Evolutionary conservation across 1,140 invertebrate genomes (phyloP).

Genomic region (Gonioctena quinquepunctata): DNA sequence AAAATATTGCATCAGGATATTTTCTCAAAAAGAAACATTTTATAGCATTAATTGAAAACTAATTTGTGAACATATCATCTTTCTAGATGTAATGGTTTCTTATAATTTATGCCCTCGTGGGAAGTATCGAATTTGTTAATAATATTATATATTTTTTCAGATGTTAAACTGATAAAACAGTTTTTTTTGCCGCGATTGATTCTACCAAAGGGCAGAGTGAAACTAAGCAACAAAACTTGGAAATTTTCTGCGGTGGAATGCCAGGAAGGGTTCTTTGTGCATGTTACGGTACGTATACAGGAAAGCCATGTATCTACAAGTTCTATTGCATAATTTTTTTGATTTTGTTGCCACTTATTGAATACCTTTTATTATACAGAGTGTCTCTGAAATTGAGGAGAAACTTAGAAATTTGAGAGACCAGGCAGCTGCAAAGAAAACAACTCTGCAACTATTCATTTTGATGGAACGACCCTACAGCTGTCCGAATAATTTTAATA

Average conservation of each 20-base stretch:
- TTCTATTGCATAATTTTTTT: too few relatives aligned
- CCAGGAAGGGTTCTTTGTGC: neutral
- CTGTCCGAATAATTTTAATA: neutral
- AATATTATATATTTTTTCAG: neutral
- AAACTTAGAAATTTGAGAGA: constrained; percentile 5
- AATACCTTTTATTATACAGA: too few relatives aligned
- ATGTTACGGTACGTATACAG: neutral
- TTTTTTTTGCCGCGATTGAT: neutral
- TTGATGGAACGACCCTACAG: neutral
- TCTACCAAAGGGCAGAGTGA: constrained; percentile 2
- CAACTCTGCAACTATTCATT: neutral
- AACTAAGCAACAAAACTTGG: neutral
- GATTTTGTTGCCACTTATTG: too few relatives aligned
- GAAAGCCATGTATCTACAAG: too few relatives aligned
- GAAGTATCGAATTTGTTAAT: constrained; percentile 2
- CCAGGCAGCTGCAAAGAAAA: constrained; percentile 1
- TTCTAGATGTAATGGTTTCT: neutral
- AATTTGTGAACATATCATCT: too few relatives aligned
- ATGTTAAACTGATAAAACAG: neutral
- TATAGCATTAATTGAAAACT: too few relatives aligned
- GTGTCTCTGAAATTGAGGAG: constrained; percentile 4
- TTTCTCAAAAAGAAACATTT: too few relatives aligned
- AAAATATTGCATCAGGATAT: neutral
- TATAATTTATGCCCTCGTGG: neutral
- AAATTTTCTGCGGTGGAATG: constrained; percentile 4